Percentiles rank a stretch among this genome's conserved stretches.
These are phyloP conservation scores for Sebastes cheni DNA, from an alignment of 2,797 vertebrate species.

Conservation along the genomic window DNA sequence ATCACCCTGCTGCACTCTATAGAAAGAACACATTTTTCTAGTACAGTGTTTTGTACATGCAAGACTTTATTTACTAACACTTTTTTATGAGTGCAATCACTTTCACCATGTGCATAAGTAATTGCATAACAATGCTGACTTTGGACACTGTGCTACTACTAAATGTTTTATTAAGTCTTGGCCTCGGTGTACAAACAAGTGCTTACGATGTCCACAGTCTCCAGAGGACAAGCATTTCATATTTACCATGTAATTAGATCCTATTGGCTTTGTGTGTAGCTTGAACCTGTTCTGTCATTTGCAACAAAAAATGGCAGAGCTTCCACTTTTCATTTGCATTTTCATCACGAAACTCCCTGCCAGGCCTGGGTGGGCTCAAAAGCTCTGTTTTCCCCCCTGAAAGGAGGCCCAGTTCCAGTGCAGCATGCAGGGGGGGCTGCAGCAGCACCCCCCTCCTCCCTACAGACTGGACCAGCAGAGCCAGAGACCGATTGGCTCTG, in stretches of 20 bases:
- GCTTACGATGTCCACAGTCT: conserved; percentile 28
- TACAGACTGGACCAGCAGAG: conserved; percentile 52
- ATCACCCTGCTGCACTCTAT: background rate
- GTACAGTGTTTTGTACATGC: background rate
- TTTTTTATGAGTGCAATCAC: conserved; percentile 22
- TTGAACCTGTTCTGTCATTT: conserved; percentile 56
- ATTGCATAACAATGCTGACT: conserved; percentile 40
- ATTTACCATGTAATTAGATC: conserved; percentile 54
- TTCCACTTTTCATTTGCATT: conserved; percentile 64
- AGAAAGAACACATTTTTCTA: background rate
- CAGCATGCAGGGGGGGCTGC: conserved; percentile 54
- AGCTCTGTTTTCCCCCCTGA: conserved; percentile 54
- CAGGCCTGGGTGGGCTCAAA: conserved; percentile 64
- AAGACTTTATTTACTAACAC: conserved; percentile 8
- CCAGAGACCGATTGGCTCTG: conserved; percentile 66
- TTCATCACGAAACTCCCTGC: conserved; percentile 63
- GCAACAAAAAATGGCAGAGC: conserved; percentile 59
- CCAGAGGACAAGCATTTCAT: conserved; percentile 46
- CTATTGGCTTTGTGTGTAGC: conserved; percentile 48
- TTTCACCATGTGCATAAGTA: conserved; percentile 19
- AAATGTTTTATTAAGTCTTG: conserved; percentile 39
- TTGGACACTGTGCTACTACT: conserved; percentile 35
- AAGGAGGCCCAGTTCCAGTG: conserved; percentile 71
- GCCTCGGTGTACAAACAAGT: conserved; percentile 40
- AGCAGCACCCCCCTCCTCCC: conserved; percentile 18